These are phyloP conservation scores for Ariopsis seemanni DNA, from an alignment of 2,113 vertebrate genomes.

Conservation along the genomic window DNA sequence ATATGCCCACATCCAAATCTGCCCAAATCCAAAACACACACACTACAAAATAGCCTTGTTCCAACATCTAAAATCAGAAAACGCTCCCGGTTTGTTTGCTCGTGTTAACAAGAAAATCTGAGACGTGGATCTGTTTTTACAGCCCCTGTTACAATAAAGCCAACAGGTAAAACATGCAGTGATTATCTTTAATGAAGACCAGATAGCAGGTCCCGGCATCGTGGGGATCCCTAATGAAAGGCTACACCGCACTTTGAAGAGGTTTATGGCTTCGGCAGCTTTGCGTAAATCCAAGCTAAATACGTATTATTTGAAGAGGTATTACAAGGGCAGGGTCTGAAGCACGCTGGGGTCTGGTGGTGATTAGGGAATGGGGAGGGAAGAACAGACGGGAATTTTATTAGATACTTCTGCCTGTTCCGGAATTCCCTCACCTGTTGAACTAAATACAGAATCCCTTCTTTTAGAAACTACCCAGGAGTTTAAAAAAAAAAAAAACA, in stretches of 20 bases:
- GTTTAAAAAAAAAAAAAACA: background rate
- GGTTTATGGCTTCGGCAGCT: constrained; percentile 73
- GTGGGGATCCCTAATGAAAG: constrained; percentile 77
- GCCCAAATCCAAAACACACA: background rate
- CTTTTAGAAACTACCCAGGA: background rate
- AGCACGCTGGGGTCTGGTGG: constrained; percentile 71
- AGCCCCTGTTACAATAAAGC: constrained; percentile 76
- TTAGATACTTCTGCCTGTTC: constrained; percentile 54
- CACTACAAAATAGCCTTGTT: background rate
- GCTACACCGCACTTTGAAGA: constrained; percentile 81
- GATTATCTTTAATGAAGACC: constrained; percentile 82
- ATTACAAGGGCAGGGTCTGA: constrained; percentile 73
- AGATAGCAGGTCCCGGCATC: constrained; percentile 72
- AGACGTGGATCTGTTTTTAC: constrained; percentile 74
- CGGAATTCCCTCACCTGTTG: constrained; percentile 57
- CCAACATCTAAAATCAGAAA: constrained; percentile 48
- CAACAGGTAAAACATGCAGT: constrained; percentile 77
- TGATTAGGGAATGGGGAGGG: constrained; percentile 65
- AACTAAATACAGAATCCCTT: constrained; percentile 26
- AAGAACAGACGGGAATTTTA: constrained; percentile 67
- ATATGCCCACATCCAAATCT: background rate
- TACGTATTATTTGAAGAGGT: constrained; percentile 80
- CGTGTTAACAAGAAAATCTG: constrained; percentile 75
- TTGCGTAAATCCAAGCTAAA: constrained; percentile 80
- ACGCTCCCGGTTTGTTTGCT: constrained; percentile 60